phyloP scores from a whole-genome alignment of 2,888 invertebrate species.

The Melinaea menophilus region DNA sequence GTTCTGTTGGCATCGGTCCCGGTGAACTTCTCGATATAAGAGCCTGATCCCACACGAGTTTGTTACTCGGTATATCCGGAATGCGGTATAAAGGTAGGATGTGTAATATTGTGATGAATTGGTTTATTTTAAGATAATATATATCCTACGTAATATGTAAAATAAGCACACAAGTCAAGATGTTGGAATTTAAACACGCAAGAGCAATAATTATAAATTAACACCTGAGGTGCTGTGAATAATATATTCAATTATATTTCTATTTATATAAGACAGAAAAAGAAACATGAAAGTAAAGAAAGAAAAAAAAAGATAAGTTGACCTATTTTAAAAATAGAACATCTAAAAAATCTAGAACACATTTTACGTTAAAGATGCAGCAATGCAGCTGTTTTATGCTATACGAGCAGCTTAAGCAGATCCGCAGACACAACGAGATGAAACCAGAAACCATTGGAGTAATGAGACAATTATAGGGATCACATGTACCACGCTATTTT shows the following conservation, averaged over 20 bases:
- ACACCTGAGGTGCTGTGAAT: not conserved
- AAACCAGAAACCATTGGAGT: not conserved
- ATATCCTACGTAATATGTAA: slow-evolving; percentile 20
- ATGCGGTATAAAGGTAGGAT: slow-evolving; percentile 9
- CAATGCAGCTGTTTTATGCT: slow-evolving; percentile 4
- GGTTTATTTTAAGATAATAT: slow-evolving; percentile 27
- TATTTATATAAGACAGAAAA: too few species aligned
- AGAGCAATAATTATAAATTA: slow-evolving; percentile 14
- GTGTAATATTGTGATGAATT: slow-evolving; percentile 23
- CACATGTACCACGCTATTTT: not conserved
- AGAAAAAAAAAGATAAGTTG: not conserved
- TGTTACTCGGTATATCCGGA: not conserved
- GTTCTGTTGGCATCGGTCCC: slow-evolving; percentile 62
- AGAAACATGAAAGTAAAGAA: not conserved
- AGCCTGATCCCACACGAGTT: slow-evolving; percentile 25
- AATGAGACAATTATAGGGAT: not conserved
- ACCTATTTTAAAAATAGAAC: not conserved
- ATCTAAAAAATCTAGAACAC: not conserved
- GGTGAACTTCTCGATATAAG: slow-evolving; percentile 52
- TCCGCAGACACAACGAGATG: not conserved
- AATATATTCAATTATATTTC: too few species aligned
- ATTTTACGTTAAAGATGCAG: not conserved
- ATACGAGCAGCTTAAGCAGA: not conserved
- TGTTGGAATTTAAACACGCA: slow-evolving; percentile 21
- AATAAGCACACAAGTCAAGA: slow-evolving; percentile 16